Conservation (phyloP, 2,797 vertebrate genomes). For the Percopsis omiscomaycus region DNA sequence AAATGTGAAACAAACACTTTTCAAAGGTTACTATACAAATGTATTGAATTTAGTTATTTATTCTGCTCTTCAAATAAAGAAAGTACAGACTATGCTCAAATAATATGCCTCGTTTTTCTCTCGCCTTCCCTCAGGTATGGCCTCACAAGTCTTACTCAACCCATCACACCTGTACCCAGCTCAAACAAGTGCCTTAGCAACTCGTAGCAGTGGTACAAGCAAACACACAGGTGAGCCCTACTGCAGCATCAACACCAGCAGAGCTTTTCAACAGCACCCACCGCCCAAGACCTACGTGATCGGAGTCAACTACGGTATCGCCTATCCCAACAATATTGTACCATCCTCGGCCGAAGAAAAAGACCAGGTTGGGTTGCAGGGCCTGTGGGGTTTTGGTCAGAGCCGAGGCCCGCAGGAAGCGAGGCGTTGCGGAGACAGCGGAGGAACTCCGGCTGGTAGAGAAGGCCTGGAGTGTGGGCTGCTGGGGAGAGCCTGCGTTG, state of each 20-base stretch:
- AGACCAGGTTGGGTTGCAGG: slow-evolving; percentile 23
- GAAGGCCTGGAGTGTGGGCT: slow-evolving; percentile 46
- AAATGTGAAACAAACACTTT: too few relatives aligned
- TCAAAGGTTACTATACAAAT: too few relatives aligned
- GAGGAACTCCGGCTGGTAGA: slow-evolving; percentile 41
- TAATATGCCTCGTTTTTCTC: neutral
- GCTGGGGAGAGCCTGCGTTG: slow-evolving; percentile 33
- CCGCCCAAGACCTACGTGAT: slow-evolving; percentile 86
- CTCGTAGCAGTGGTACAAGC: slow-evolving; percentile 82
- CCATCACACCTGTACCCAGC: slow-evolving; percentile 97
- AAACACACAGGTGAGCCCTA: slow-evolving; percentile 54
- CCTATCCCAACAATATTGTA: slow-evolving; percentile 82
- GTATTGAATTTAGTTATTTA: too few relatives aligned
- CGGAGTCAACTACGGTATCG: slow-evolving; percentile 89
- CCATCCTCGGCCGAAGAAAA: slow-evolving; percentile 72
- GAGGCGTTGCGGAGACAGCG: slow-evolving; percentile 46
- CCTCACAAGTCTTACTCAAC: slow-evolving; percentile 97
- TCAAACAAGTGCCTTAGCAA: slow-evolving; percentile 99
- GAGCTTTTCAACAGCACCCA: slow-evolving; percentile 87
- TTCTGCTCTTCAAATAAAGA: too few relatives aligned
- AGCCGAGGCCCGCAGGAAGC: slow-evolving; percentile 42
- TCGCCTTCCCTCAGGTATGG: slow-evolving; percentile 85
- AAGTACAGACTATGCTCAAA: too few relatives aligned
- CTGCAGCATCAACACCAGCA: slow-evolving; percentile 82
- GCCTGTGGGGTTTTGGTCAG: slow-evolving; percentile 26